Percentiles rank a stretch among this genome's conserved stretches.
Evolutionary conservation across 2,888 invertebrate genomes (phyloP).

Genomic region (Epiperipatus broadwayi): DNA sequence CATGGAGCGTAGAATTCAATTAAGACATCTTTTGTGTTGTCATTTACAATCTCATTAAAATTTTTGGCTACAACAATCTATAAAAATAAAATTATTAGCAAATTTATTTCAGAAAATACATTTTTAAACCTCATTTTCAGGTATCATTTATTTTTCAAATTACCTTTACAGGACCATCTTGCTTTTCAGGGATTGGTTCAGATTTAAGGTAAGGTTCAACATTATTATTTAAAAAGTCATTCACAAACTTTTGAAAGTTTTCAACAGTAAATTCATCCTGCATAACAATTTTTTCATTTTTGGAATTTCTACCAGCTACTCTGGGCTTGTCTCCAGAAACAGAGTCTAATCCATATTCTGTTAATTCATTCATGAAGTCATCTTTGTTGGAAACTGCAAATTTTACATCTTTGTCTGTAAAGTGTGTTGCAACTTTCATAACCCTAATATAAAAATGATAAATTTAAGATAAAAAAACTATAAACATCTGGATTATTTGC

Average conservation of each 20-base stretch:
- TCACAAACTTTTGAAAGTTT: slow-evolving; percentile 59
- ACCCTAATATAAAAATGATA: too few species aligned
- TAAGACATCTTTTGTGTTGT: slow-evolving; percentile 75
- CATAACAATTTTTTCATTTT: slow-evolving; percentile 74
- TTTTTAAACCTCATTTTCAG: not conserved
- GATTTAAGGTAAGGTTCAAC: slow-evolving; percentile 86
- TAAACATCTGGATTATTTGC: too few species aligned
- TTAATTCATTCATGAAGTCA: slow-evolving; percentile 81
- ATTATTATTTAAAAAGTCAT: slow-evolving; percentile 56
- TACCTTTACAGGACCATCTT: slow-evolving; percentile 53
- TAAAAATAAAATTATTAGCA: slow-evolving; percentile 16
- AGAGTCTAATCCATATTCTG: slow-evolving; percentile 77
- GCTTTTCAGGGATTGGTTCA: slow-evolving; percentile 67
- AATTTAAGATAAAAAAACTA: too few species aligned
- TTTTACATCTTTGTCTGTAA: slow-evolving; percentile 41
- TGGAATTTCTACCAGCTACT: slow-evolving; percentile 57
- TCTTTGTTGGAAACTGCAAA: slow-evolving; percentile 84
- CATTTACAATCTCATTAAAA: slow-evolving; percentile 78
- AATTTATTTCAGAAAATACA: not conserved
- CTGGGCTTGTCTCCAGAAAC: slow-evolving; percentile 71
- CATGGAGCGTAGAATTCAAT: slow-evolving; percentile 98
- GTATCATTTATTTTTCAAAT: too few species aligned
- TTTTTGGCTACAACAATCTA: slow-evolving; percentile 82
- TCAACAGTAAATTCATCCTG: slow-evolving; percentile 75
- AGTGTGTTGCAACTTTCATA: slow-evolving; percentile 62